These are phyloP conservation scores for Cotesia vestalis DNA, from an alignment of 1,140 invertebrate genomes.

Conservation along the genomic window DNA sequence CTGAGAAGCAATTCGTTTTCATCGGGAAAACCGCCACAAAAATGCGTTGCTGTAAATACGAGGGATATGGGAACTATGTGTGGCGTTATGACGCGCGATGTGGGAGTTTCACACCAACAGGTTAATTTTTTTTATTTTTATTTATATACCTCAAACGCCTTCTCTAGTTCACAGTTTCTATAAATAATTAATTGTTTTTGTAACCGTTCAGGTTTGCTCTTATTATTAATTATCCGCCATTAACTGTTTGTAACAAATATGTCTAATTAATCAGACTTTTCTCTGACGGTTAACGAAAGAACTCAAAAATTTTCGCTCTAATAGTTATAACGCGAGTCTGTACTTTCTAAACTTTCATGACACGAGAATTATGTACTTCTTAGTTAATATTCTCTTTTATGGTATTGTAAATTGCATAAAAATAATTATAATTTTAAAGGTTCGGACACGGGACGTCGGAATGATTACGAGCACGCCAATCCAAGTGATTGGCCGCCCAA, in stretches of 20 bases:
- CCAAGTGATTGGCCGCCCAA: constrained; percentile 32
- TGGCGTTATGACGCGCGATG: constrained; percentile 72
- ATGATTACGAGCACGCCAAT: constrained; percentile 56
- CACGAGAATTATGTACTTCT: constrained; percentile 11
- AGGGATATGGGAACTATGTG: constrained; percentile 77
- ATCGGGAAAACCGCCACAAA: constrained; percentile 47
- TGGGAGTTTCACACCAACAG: constrained; percentile 70
- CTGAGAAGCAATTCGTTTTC: constrained; percentile 63
- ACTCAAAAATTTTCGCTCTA: constrained; percentile 16
- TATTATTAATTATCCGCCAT: constrained; percentile 1
- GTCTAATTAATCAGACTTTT: constrained; percentile 16
- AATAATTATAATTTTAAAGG: constrained; percentile 28
- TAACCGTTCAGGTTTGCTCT: neutral
- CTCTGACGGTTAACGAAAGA: neutral
- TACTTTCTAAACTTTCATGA: constrained; percentile 38
- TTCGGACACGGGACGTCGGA: constrained; percentile 50
- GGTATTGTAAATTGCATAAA: neutral
- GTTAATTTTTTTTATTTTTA: constrained; percentile 40
- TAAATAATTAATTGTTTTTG: no score
- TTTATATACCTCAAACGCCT: no score
- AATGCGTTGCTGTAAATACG: constrained; percentile 45
- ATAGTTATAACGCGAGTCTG: neutral
- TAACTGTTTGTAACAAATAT: neutral
- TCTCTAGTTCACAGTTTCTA: no score
- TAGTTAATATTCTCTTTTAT: constrained; percentile 18